Evolutionary conservation across 2,113 vertebrate genomes (phyloP), one percentile per base, ranked within the genome.

Genomic region (Zosterops borbonicus): DNA sequence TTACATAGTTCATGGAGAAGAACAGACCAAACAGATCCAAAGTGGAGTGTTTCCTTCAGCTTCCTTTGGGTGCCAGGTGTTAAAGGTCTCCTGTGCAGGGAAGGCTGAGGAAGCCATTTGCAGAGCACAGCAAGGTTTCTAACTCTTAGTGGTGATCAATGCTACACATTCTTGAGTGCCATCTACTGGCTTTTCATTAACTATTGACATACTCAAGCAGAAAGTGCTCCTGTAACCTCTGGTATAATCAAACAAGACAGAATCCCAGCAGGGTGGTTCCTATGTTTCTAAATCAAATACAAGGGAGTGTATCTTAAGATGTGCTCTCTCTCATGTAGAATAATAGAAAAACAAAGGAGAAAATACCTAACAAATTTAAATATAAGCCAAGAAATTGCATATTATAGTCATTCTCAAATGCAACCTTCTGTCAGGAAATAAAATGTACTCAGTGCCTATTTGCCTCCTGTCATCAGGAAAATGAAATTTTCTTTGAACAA

Each of bases 161-260:
- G 83, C 62, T 69, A 4, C 1, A 4, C 46, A 87, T 94, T 96
- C 89, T 89, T 71, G 89, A 89, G 95, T 97, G 95, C 91, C 95
- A 94, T 62, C 92, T 94, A 68, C 91, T 85, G 96, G 89, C 41
- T 87, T 84, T 92, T 58, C 68, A 82, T 94, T 94, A 95, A 92
- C 69, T 67, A 60, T 81, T 88, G 87, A 33, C 37, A 27, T 58
- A 29, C 56, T 56, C 56, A 55, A 31, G 59, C 2, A 50, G 44
- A 71, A 92, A 74, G 14, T 10, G 11, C 8, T 78, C 14, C 76
- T 70, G 19, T n/a, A 80, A 37, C 5, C 10, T 42, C 47, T 44
- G 47, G 4, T 44, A 11, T 33, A 68, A 50, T 31, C 27, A 71
- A 33, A 23, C 18, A 55, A 62, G 37, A 37, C 22, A 25, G 29